Evolutionary conservation across 64 coral and sea anemone species (phyloP).

Genomic region (Anthopleura sola): DNA sequence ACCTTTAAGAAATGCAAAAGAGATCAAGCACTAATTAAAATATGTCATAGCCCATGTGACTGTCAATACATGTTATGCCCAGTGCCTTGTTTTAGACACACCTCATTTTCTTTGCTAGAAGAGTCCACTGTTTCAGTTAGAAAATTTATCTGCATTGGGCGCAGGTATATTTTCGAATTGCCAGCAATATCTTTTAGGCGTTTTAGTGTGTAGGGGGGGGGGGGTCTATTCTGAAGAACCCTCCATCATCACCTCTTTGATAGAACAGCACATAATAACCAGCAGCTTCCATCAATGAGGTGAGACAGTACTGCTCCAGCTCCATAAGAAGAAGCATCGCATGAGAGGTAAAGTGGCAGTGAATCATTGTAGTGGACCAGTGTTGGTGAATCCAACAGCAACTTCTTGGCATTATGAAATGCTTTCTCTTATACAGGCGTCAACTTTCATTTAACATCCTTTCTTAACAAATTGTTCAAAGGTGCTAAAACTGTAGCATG

Average conservation of each 20-base stretch:
- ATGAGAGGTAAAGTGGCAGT: conserved; percentile 29
- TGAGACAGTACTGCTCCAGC: conserved; percentile 64
- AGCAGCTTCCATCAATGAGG: conserved; percentile 23
- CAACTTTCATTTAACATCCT: conserved; percentile 22
- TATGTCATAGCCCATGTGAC: too few relatives aligned
- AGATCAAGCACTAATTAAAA: too few relatives aligned
- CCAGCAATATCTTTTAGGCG: conserved; percentile 25
- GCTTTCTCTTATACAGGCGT: conserved; percentile 30
- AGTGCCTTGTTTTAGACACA: too few relatives aligned
- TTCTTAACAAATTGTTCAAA: conserved; percentile 16
- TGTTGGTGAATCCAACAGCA: conserved; percentile 35
- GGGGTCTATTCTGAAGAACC: conserved; percentile 23
- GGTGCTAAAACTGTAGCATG: conserved; percentile 39
- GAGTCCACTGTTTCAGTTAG: not conserved
- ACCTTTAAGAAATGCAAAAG: too few relatives aligned
- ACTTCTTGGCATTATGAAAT: conserved; percentile 39
- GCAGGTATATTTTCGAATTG: conserved; percentile 33
- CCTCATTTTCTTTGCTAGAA: not conserved
- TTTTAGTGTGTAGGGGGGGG: conserved; percentile 26
- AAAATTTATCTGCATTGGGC: conserved; percentile 31
- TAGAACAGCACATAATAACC: conserved; percentile 8
- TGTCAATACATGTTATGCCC: too few relatives aligned
- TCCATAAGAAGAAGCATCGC: conserved; percentile 55
- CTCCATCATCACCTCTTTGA: conserved; percentile 35
- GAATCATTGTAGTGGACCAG: conserved; percentile 47